Evolutionary conservation across 2,888 invertebrate genomes (phyloP).

Genomic region (Poecilus cupreus): DNA sequence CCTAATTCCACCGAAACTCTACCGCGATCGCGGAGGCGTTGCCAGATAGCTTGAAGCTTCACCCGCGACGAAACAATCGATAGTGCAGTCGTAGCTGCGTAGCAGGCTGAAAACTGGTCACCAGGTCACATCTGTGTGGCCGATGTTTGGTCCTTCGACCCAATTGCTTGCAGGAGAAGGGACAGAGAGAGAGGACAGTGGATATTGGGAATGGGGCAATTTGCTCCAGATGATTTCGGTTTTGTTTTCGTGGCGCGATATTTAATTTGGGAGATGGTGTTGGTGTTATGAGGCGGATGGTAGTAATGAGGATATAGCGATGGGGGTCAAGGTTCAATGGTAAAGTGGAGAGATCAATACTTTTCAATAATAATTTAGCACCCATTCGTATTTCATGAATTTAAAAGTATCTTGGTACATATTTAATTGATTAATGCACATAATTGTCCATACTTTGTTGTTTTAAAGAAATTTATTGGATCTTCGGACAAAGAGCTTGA

Average conservation of each 20-base stretch:
- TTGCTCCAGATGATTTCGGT: slow-evolving; percentile 6
- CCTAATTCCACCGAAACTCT: neutral
- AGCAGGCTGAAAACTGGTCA: slow-evolving; percentile 5
- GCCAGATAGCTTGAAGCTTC: neutral
- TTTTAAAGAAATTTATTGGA: no score
- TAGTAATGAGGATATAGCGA: neutral
- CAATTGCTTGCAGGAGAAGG: no score
- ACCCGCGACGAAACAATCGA: slow-evolving; percentile 25
- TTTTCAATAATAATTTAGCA: no score
- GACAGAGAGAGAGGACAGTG: neutral
- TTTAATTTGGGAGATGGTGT: neutral
- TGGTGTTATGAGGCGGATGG: neutral
- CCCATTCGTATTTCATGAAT: no score
- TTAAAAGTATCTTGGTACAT: no score
- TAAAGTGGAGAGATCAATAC: neutral
- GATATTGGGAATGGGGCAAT: slow-evolving; percentile 6
- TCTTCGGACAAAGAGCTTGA: no score
- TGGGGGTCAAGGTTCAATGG: neutral
- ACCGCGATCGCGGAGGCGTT: slow-evolving; percentile 3
- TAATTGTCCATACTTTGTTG: no score
- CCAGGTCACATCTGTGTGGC: slow-evolving; percentile 21
- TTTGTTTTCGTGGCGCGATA: neutral
- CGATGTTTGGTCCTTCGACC: no score
- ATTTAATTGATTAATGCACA: no score
- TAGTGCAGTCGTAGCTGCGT: slow-evolving; percentile 18